phyloP scores from a whole-genome alignment of 2,888 invertebrate genomes.

The Rapana venosa region DNA sequence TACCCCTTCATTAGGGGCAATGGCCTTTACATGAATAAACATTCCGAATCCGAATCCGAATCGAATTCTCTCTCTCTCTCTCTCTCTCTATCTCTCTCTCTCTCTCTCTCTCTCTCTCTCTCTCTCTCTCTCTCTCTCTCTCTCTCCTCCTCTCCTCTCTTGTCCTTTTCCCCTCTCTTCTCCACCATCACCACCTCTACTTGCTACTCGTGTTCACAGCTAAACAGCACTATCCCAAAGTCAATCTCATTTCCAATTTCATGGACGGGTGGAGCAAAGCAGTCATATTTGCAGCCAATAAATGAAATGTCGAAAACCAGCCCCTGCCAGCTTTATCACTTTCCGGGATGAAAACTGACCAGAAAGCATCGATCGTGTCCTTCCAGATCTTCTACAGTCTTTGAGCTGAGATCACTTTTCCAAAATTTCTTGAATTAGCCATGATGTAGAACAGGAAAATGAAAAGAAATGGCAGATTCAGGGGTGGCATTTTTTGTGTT shows the following conservation, averaged over 20 bases:
- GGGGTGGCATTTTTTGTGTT: too few relatives aligned
- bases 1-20: too few relatives aligned
- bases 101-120: background rate
- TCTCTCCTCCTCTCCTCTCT: background rate
- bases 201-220: background rate
- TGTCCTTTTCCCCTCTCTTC: background rate
- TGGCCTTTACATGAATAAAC: too few relatives aligned
- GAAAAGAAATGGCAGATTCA: too few relatives aligned
- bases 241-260: slow-evolving; percentile 38
- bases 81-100: background rate
- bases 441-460: too few relatives aligned
- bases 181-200: too few relatives aligned
- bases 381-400: background rate
- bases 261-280: slow-evolving; percentile 19
- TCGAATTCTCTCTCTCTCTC: background rate
- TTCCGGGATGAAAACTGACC: slow-evolving; percentile 16
- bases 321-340: slow-evolving; percentile 34
- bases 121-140: background rate
- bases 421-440: too few relatives aligned
- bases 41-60: too few relatives aligned
- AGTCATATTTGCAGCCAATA: slow-evolving; percentile 43
- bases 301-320: slow-evolving; percentile 28
- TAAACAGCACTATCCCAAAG: background rate
- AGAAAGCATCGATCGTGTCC: background rate
- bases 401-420: too few relatives aligned